Evolutionary conservation across 1,140 invertebrate species (phyloP), one percentile per base, ranked within the genome.

Genomic region (Drosophila quadrilineata): DNA sequence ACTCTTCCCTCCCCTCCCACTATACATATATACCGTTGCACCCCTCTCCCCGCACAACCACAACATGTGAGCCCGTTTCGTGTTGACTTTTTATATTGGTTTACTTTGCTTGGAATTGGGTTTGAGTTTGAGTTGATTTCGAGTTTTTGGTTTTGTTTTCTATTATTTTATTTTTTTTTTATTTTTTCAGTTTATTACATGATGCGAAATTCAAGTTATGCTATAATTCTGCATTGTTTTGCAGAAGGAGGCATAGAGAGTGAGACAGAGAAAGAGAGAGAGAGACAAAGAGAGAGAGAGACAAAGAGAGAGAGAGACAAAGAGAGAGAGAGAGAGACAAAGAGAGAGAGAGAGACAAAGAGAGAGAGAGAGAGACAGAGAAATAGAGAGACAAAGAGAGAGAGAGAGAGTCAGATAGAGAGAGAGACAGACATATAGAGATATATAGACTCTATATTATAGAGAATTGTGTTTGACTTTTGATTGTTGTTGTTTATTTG

Each of bases 141-240:
- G 43, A n/a, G n/a, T n/a, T n/a, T n/a, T n/a, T n/a, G n/a, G n/a
- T n/a, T n/a, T n/a, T n/a, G n/a, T n/a, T n/a, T n/a, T n/a, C n/a
- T n/a, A n/a, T n/a, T n/a, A n/a, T n/a, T n/a, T n/a, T n/a, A n/a
- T n/a, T n/a, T n/a, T n/a, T n/a, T n/a, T n/a, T n/a, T n/a, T n/a
- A n/a, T n/a, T n/a, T 28, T 58, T 45, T 77, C 17, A 46, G 56
- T 38, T 66, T 48, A 84, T 84, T 84, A 84, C 77, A 84, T 84
- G 79, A 85, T 77, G 77, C 70, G 70, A 84, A 84, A 77, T 69
- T 68, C 67, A 45, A 85, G 77, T 84, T 84, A 84, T 85, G 77
- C 79, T 85, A 84, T 85, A 84, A 84, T 84, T 84, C 77, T 74
- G 77, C 77, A 84, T 84, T 84, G 77, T 82, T 69, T 56, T 31